Percentiles rank a stretch among this genome's conserved stretches.
Conservation (phyloP, 2,113 vertebrate genomes). For the Cephalopholis sonnerati region DNA sequence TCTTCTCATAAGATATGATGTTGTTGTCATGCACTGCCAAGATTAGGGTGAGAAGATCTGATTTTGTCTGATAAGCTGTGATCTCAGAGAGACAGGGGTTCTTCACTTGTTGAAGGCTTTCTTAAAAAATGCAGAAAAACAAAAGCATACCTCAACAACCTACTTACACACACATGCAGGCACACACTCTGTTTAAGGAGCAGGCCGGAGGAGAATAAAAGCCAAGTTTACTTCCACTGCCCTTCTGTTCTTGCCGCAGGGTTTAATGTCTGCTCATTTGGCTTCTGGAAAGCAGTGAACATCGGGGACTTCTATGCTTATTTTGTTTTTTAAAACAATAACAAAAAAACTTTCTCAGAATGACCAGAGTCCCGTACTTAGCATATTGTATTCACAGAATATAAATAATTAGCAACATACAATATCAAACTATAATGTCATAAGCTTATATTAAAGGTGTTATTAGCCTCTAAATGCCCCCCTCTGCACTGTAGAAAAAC, state of each 20-base stretch:
- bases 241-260: neutral
- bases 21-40: neutral
- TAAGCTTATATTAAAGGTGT: no score
- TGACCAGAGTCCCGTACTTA: no score
- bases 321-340: neutral
- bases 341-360: neutral
- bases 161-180: neutral
- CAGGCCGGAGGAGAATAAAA: neutral
- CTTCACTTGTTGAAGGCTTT: neutral
- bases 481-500: no score
- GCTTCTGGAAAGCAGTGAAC: neutral
- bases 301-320: neutral
- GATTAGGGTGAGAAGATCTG: conserved; percentile 6
- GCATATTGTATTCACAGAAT: no score
- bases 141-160: neutral
- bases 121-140: neutral
- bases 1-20: conserved; percentile 2
- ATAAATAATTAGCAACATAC: no score
- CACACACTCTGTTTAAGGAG: neutral
- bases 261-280: neutral
- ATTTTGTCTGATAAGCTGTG: conserved; percentile 14
- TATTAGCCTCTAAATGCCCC: no score
- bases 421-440: no score
- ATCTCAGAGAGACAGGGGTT: neutral
- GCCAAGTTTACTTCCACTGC: neutral